Base-by-base conservation (phyloP, 2,888 invertebrate species). In the Dasypogon diadema region DNA sequence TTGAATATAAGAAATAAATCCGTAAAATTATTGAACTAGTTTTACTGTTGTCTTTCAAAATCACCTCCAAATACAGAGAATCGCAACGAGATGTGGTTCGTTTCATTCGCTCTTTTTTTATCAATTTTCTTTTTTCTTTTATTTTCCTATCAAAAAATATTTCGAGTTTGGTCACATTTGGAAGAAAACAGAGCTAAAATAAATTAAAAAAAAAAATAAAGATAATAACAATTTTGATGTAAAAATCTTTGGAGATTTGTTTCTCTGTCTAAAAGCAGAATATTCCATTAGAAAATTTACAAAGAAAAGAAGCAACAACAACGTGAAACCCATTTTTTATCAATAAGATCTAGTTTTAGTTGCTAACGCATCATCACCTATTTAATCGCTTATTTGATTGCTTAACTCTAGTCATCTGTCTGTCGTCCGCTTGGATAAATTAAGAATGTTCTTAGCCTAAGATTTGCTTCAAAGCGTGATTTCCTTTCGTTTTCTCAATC, bases 171-270 rank as follows among this genome's bases (percentile, higher is more conserved):
- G 65, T 48, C 48, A 48, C 65, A 63, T 24, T 24, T 65, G 65
- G 65, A 65, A 65, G 65, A 65, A 14, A 46, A 46, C 46, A 12
- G 18, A 46, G 22, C 22, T 46, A 6, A 22, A 65, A 65, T 65
- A 65, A 65, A 63, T 63, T 34, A 60, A 30, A 46, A 63, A 22
- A 18, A 14, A 34, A n/a, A n/a, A n/a, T n/a, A n/a, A n/a, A n/a
- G n/a, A n/a, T n/a, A n/a, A 51, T 48, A 65, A 65, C 65, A 65
- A 65, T 65, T 65, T 65, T 65, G 65, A 65, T 65, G 65, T 48
- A 65, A 65, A 65, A 65, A 65, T 46, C 46, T 46, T 65, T 65
- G 65, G 65, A 65, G 65, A 65, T 65, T 48, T 65, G 22, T 46
- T 65, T 46, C 46, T 65, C 65, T 65, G 46, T 14, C 65, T 42